Evolutionary conservation across 1,140 invertebrate genomes (phyloP).

Genomic region (Heterodera carotae): DNA sequence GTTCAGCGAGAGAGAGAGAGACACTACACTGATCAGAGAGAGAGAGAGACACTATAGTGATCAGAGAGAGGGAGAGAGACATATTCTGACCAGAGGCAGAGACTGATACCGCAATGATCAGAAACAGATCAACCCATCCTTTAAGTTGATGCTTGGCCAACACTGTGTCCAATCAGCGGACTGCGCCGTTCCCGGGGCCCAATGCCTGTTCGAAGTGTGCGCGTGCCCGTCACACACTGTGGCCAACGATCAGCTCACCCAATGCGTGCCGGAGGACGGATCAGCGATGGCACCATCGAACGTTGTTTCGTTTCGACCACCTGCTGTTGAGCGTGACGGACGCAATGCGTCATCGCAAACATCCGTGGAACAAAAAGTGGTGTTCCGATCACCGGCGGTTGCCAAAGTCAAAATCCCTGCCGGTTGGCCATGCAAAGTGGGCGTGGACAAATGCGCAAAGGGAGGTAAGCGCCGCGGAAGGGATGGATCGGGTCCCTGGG

Average conservation of each 20-base stretch:
- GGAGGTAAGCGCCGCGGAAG: too few relatives aligned
- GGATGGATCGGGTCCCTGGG: too few relatives aligned
- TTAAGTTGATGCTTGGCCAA: conserved; percentile 25
- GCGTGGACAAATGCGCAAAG: not conserved
- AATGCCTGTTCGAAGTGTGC: conserved; percentile 45
- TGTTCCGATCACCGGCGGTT: not conserved
- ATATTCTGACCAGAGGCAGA: too few relatives aligned
- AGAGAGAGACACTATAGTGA: too few relatives aligned
- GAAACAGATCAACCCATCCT: conserved; percentile 16
- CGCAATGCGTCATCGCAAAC: too few relatives aligned
- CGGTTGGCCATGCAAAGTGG: not conserved
- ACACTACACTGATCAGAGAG: too few relatives aligned
- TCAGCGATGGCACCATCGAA: not conserved
- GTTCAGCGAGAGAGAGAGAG: too few relatives aligned
- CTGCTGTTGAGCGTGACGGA: too few relatives aligned
- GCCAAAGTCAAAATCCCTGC: too few relatives aligned
- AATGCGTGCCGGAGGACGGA: conserved; percentile 37
- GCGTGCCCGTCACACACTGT: conserved; percentile 45
- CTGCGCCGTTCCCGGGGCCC: conserved; percentile 44
- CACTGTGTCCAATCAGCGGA: conserved; percentile 31
- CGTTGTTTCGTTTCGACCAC: too few relatives aligned
- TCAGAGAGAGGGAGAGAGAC: too few relatives aligned
- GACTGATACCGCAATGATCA: too few relatives aligned
- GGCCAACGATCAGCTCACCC: conserved; percentile 31
- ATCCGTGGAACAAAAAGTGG: not conserved